These are phyloP conservation scores for Lomographa bimaculata DNA, from an alignment of 2,888 invertebrate genomes.

Conservation along the genomic window DNA sequence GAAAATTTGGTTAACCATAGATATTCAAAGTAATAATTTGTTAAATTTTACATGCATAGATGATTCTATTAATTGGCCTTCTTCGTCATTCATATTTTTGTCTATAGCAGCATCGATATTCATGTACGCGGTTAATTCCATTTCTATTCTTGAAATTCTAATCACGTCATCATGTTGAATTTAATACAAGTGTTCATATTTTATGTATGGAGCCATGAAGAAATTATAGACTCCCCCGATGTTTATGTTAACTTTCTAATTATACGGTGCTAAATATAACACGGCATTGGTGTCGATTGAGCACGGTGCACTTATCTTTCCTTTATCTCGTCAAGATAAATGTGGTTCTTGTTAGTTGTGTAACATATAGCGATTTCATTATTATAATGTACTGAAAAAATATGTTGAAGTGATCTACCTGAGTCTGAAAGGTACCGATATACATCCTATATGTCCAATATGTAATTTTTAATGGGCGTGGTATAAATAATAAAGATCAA, in stretches of 20 bases:
- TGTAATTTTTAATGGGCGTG: no score
- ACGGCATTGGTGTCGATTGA: constrained; percentile 44
- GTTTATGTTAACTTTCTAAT: constrained; percentile 34
- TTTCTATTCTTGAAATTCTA: constrained; percentile 4
- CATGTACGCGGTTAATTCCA: no score
- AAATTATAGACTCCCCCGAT: constrained; percentile 7
- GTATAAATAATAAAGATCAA: no score
- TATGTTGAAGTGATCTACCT: no score
- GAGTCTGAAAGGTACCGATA: no score
- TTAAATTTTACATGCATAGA: no score
- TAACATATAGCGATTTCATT: no score
- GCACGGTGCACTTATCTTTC: constrained; percentile 49
- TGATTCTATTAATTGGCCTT: not conserved
- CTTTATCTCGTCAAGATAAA: constrained; percentile 54
- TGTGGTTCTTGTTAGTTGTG: constrained; percentile 38
- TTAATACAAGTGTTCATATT: no score
- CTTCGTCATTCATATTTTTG: constrained; percentile 10
- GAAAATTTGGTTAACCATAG: not conserved
- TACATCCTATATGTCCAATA: no score
- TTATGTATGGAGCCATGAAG: no score
- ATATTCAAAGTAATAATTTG: no score
- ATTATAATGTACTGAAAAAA: constrained; percentile 16
- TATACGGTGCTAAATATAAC: constrained; percentile 39
- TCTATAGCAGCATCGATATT: no score
- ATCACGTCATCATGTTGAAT: constrained; percentile 4